Evolutionary conservation across 1,140 invertebrate species (phyloP), one percentile per base, ranked within the genome.

Genomic region (Phymastichus coffea): DNA sequence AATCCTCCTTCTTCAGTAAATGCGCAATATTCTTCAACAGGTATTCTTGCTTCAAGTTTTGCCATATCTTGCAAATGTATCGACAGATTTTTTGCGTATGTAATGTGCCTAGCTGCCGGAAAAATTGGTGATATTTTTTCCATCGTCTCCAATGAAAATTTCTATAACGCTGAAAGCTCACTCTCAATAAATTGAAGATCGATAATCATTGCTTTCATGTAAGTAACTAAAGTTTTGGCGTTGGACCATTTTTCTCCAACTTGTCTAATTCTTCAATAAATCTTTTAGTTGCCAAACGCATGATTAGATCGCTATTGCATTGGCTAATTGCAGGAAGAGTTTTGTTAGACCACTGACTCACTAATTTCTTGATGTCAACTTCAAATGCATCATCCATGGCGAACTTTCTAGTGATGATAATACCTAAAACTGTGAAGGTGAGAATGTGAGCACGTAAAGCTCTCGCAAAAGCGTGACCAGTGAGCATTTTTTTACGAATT

Each of bases 121-220:
- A 75, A 70, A 30, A 66, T 68, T 8, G 69, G 71, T 8, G 74
- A 44, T 69, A 76, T 76, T 7, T 17, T 52, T n/a, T 6, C 64
- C 2, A 63, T 37, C 4, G 7, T 19, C 12, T 54, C 7, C 7
- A 54, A 10, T 7, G 37, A 35, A 14, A 54, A n/a, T 40, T 54
- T 14, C 37, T 35, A 40, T 19, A 6, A 12, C 0, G 20, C 51
- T 7, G 38, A 12, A 17, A 30, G 37, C 12, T 54, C 52, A 12
- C 22, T 35, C 14, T 37, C 52, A 22, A 40, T 41, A 25, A 54
- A 54, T 3, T 26, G 33, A n/a, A 58, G 28, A 1, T 30, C 48
- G 10, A 58, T 46, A 1, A 40, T 14, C 1, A 64, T 43, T 1
- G 35, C 17, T 49, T 57, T n/a, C 15, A 61, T 44, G 20, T 64